Percentiles rank a stretch among this genome's conserved stretches.
Evolutionary conservation across 2,113 vertebrate genomes (phyloP).

Genomic region (Amphiprion ocellaris): DNA sequence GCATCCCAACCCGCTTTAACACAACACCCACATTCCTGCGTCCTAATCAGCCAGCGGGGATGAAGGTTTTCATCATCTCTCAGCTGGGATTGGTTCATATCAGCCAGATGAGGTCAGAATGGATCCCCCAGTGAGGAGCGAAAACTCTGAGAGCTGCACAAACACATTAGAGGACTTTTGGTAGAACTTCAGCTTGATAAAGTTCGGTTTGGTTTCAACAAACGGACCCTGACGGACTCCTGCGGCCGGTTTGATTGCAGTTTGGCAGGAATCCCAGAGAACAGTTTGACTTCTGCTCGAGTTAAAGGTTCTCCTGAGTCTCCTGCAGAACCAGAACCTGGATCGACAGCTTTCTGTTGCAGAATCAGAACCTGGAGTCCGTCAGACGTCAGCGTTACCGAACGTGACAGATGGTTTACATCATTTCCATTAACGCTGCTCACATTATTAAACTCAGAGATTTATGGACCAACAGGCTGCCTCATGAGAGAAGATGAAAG

Average conservation of each 20-base stretch:
- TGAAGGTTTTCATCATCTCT: constrained; percentile 66
- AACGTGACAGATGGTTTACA: constrained; percentile 62
- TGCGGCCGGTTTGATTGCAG: constrained; percentile 71
- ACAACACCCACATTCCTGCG: constrained; percentile 61
- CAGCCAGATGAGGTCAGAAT: constrained; percentile 71
- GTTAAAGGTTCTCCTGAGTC: constrained; percentile 56
- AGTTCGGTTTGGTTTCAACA: constrained; percentile 41
- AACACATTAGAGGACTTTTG: constrained; percentile 53
- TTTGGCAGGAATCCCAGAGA: constrained; percentile 70
- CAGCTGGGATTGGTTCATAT: constrained; percentile 55
- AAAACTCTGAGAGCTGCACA: constrained; percentile 48
- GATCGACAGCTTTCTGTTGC: constrained; percentile 33
- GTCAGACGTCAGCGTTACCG: constrained; percentile 31
- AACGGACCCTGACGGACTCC: constrained; percentile 56
- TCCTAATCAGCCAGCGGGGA: constrained; percentile 69
- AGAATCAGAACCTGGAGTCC: background rate
- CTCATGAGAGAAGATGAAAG: background rate
- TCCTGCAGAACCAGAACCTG: constrained; percentile 43
- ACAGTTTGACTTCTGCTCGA: constrained; percentile 43
- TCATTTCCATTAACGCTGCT: constrained; percentile 42
- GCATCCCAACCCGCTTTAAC: constrained; percentile 49
- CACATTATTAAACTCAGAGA: constrained; percentile 9
- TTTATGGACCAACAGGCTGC: background rate
- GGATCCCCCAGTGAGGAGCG: constrained; percentile 56
- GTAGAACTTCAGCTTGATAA: constrained; percentile 53